Evolutionary conservation across 2,888 invertebrate genomes (phyloP).

Genomic region (Sicus ferrugineus): DNA sequence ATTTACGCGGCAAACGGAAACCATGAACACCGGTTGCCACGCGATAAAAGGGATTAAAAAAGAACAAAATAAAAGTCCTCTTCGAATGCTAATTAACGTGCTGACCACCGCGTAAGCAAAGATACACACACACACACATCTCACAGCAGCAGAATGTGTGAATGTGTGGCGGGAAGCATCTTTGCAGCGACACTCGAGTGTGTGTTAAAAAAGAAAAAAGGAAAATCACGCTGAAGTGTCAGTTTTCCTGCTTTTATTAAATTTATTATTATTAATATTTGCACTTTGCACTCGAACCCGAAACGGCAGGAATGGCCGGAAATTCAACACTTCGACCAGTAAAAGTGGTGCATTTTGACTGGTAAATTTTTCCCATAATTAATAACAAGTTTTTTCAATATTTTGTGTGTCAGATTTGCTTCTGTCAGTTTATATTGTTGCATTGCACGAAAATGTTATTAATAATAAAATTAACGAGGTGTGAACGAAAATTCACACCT

Average conservation of each 20-base stretch:
- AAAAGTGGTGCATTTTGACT: neutral
- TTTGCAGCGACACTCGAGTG: no score
- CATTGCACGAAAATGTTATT: neutral
- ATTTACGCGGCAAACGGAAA: neutral
- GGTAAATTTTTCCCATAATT: neutral
- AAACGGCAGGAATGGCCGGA: neutral
- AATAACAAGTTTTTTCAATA: neutral
- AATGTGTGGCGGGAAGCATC: no score
- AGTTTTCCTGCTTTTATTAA: neutral
- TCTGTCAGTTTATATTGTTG: neutral
- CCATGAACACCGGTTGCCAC: neutral
- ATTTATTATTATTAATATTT: slow-evolving; percentile 9
- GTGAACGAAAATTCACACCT: neutral
- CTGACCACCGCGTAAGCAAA: neutral
- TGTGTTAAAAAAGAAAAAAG: neutral
- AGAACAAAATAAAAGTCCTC: neutral
- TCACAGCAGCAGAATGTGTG: neutral
- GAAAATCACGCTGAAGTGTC: neutral
- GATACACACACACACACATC: neutral
- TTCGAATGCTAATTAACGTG: neutral
- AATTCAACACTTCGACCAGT: neutral
- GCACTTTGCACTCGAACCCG: neutral
- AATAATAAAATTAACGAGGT: slow-evolving; percentile 11
- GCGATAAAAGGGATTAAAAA: neutral
- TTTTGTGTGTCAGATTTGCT: neutral